Conservation (phyloP, 2,113 vertebrate species). For the Sakesphorus luctuosus region DNA sequence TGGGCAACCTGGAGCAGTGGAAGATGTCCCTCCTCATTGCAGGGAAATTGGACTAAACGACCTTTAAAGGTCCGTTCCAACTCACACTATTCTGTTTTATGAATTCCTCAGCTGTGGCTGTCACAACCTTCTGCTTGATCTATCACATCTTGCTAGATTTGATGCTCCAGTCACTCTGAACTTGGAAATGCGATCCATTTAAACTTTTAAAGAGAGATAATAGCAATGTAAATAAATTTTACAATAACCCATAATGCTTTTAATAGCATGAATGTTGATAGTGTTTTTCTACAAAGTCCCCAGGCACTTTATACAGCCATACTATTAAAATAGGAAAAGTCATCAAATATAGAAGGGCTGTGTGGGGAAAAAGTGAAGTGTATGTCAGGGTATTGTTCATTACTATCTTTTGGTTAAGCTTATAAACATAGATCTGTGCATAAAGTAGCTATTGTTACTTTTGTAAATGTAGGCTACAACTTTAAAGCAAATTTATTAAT, state of each 20-base stretch:
- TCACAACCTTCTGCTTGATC: background rate
- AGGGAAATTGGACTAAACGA: background rate
- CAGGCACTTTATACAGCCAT: conserved; percentile 29
- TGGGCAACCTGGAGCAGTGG: background rate
- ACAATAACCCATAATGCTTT: conserved; percentile 51
- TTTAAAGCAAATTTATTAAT: background rate
- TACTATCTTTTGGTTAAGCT: background rate
- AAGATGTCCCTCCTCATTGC: background rate
- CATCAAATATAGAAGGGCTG: conserved; percentile 41
- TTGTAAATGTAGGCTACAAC: background rate
- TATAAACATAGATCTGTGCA: background rate
- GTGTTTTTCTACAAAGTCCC: conserved; percentile 46
- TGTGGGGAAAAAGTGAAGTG: background rate
- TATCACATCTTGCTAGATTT: background rate
- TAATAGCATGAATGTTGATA: conserved; percentile 55
- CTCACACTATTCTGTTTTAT: background rate
- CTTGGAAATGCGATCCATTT: background rate
- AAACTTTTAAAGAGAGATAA: conserved; percentile 30
- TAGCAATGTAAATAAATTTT: conserved; percentile 62
- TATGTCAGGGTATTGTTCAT: background rate
- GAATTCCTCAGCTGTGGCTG: background rate
- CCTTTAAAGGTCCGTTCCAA: background rate
- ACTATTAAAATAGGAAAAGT: conserved; percentile 50
- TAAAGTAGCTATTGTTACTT: background rate
- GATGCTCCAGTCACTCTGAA: background rate